Evolutionary conservation across 2,888 invertebrate genomes (phyloP).

Genomic region (Clivina fossor): DNA sequence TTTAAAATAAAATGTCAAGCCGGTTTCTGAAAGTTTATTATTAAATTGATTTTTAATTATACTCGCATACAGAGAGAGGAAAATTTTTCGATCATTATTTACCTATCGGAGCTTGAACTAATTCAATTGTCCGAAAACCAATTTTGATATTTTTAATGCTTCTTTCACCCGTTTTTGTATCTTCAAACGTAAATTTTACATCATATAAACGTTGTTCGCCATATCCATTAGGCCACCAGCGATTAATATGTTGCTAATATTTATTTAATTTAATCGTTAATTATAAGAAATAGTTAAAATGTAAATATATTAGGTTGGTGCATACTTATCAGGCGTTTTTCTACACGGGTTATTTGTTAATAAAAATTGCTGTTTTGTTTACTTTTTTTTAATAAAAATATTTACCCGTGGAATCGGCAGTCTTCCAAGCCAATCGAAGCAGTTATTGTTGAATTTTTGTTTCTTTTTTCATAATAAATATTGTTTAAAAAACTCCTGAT

Average conservation of each 20-base stretch:
- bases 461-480: no score
- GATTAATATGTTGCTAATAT: constrained; percentile 55
- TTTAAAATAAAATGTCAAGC: constrained; percentile 81
- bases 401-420: no score
- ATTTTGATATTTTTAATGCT: constrained; percentile 63
- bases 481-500: no score
- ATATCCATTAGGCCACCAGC: constrained; percentile 97
- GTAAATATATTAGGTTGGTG: neutral
- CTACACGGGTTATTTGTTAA: no score
- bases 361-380: no score
- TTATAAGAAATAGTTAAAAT: no score
- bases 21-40: constrained; percentile 50
- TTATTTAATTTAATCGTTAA: no score
- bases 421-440: no score
- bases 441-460: no score
- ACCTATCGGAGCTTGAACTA: constrained; percentile 72
- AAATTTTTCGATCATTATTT: constrained; percentile 37
- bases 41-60: neutral
- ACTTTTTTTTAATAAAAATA: no score
- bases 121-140: constrained; percentile 84
- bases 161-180: constrained; percentile 47
- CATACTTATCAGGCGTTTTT: no score
- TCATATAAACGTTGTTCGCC: constrained; percentile 79
- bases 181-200: constrained; percentile 58
- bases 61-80: neutral